A percentile compares a stretch with the other conserved stretches of the same genome.
Conservation (phyloP, 2,113 vertebrate genomes). For the Pachyramphus minor region DNA sequence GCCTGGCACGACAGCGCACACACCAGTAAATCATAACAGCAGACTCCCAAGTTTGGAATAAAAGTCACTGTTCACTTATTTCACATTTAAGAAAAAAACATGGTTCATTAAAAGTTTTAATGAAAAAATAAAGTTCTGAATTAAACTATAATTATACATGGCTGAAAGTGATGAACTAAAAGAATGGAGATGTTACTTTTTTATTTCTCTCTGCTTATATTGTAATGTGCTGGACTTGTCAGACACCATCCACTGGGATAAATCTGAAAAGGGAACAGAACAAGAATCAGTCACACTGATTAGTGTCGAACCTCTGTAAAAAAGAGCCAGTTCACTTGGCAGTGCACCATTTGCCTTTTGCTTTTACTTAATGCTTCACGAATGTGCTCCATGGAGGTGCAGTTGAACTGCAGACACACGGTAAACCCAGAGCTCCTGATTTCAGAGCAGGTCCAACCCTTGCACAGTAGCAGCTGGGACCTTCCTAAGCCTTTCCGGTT, state of each 20-base stretch:
- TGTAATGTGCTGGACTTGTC: conserved; percentile 10
- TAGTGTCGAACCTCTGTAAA: neutral
- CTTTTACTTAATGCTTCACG: neutral
- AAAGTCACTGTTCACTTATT: conserved; percentile 27
- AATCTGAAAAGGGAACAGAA: conserved; percentile 22
- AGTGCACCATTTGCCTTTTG: neutral
- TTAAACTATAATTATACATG: conserved; percentile 63
- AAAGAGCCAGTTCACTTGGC: neutral
- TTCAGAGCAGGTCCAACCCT: neutral
- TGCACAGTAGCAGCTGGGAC: fast-evolving
- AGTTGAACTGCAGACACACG: neutral
- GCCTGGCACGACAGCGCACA: neutral
- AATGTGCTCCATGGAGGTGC: neutral
- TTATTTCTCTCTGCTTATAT: conserved; percentile 15
- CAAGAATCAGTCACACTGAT: neutral
- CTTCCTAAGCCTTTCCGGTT: neutral
- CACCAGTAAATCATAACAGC: conserved; percentile 6
- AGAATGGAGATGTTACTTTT: conserved; percentile 28
- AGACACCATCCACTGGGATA: conserved; percentile 5
- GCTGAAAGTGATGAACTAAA: conserved; percentile 46
- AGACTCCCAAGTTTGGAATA: neutral
- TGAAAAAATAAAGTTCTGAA: conserved; percentile 71
- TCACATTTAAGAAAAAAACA: conserved; percentile 40
- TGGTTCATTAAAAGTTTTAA: conserved; percentile 63
- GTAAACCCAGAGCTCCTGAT: neutral